These are phyloP conservation scores for Bradypodion pumilum DNA, from an alignment of 2,797 vertebrate species.

Conservation along the genomic window DNA sequence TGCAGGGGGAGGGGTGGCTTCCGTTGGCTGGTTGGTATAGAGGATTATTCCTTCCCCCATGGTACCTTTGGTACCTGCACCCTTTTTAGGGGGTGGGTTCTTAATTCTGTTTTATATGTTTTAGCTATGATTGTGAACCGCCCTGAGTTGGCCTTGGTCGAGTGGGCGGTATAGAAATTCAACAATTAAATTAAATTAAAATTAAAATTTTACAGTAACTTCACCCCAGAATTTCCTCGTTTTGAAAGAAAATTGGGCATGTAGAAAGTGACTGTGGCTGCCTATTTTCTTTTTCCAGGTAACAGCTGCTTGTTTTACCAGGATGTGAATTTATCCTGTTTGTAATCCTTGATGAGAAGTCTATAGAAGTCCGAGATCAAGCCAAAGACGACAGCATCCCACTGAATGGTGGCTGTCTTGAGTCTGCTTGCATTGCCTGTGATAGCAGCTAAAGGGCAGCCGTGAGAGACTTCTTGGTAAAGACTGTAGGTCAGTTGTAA, in stretches of 20 bases:
- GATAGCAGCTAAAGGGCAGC: not conserved
- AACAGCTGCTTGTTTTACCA: not conserved
- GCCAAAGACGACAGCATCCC: not conserved
- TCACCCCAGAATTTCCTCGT: constrained; percentile 20
- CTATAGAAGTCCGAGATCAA: constrained; percentile 1
- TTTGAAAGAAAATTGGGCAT: not conserved
- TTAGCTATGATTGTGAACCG: no score
- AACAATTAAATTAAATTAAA: no score
- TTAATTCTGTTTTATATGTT: no score
- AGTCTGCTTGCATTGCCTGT: not conserved
- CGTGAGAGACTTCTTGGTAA: not conserved
- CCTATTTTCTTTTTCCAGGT: not conserved
- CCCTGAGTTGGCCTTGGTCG: no score
- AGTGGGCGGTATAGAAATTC: no score
- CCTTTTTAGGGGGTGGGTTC: no score
- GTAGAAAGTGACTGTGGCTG: not conserved
- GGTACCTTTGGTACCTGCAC: no score
- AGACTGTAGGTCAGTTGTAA: not conserved
- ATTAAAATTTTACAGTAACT: no score
- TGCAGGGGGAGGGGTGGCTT: no score
- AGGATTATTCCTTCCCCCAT: no score
- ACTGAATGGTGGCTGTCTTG: not conserved
- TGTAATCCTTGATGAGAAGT: not conserved
- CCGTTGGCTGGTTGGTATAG: no score
- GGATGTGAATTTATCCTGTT: not conserved